These are phyloP conservation scores for Octomys mimax DNA, from an alignment of 2,797 vertebrate genomes.

Conservation along the genomic window DNA sequence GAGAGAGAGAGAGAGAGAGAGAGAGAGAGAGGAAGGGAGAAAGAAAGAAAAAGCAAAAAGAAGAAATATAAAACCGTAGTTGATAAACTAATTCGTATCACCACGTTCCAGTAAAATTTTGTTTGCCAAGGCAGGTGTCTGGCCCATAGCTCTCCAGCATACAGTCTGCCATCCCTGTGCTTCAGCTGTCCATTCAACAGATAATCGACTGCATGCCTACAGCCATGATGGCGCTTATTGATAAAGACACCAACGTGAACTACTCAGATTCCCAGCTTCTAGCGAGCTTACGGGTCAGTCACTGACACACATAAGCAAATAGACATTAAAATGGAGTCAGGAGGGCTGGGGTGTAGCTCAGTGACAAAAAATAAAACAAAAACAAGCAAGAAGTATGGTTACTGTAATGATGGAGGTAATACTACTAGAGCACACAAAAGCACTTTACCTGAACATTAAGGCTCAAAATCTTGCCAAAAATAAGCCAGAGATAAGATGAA, in stretches of 20 bases:
- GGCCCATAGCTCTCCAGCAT: background rate
- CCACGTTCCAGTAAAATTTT: constrained; percentile 3
- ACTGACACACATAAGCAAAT: background rate
- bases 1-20: rapidly evolving
- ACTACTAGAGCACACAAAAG: background rate
- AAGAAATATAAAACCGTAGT: background rate
- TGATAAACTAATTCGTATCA: background rate
- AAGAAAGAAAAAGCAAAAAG: too few species aligned
- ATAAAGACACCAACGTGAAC: background rate
- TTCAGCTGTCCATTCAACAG: background rate
- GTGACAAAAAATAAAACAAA: background rate
- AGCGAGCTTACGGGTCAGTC: background rate
- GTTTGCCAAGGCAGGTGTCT: background rate
- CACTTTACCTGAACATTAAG: background rate
- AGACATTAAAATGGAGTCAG: background rate
- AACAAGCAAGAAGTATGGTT: background rate
- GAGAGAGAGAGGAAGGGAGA: background rate
- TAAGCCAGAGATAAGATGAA: background rate
- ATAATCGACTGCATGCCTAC: background rate
- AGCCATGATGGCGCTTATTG: background rate
- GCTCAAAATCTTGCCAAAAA: background rate
- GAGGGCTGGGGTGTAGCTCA: background rate
- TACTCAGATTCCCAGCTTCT: background rate
- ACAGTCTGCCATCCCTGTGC: background rate
- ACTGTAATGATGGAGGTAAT: background rate